phyloP scores from a whole-genome alignment of 92 coral and sea anemone species.

The Bergia puertoricense region DNA sequence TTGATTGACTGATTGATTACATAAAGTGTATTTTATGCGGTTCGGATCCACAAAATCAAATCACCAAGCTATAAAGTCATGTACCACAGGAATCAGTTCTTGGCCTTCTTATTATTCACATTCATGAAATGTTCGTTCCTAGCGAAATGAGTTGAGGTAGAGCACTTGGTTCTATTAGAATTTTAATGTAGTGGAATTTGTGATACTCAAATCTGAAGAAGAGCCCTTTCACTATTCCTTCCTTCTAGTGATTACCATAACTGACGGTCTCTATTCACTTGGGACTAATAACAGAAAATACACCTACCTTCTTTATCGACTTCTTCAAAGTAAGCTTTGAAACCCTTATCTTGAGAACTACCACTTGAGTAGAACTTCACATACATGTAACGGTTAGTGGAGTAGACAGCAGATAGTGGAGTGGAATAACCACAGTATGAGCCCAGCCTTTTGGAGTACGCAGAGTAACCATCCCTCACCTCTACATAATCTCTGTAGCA shows the following conservation, averaged over 20 bases:
- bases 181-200: no score
- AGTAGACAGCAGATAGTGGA: not conserved
- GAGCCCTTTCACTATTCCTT: no score
- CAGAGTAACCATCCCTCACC: conserved; percentile 17
- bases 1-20: no score
- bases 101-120: not conserved
- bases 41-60: not conserved
- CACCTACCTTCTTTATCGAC: not conserved
- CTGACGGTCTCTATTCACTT: no score
- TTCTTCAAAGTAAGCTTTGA: conserved; percentile 12
- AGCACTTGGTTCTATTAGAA: no score
- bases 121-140: no score
- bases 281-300: no score
- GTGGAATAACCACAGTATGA: conserved; percentile 9
- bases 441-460: not conserved
- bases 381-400: conserved; percentile 6
- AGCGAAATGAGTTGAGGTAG: no score
- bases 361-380: not conserved
- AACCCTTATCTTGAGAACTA: not conserved
- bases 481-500: conserved; percentile 3
- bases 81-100: not conserved
- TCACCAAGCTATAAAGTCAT: not conserved
- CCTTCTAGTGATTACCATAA: not conserved
- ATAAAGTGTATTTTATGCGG: not conserved
- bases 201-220: no score